Conservation (phyloP, 2,113 vertebrate species). For the Elephas maximus region DNA sequence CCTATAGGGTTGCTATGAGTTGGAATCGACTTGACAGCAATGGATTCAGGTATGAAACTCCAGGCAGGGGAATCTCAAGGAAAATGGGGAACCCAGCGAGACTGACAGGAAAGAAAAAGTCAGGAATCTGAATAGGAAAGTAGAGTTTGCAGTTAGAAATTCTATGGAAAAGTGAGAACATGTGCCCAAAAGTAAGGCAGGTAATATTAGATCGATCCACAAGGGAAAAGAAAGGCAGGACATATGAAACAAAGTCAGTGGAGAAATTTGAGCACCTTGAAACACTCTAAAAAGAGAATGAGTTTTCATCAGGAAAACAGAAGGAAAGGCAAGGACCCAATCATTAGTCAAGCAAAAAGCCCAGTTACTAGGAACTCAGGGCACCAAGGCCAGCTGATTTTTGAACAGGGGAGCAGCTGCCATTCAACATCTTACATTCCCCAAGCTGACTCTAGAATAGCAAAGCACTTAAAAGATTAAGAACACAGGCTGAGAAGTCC, state of each 20-base stretch:
- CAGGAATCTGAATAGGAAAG: neutral
- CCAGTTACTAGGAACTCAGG: neutral
- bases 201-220: neutral
- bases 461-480: conserved; percentile 54
- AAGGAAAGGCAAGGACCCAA: neutral
- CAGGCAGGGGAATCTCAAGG: neutral
- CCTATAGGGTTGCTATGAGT: neutral
- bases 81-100: neutral
- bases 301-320: neutral
- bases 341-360: neutral
- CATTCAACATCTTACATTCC: conserved; percentile 14
- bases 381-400: neutral
- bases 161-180: neutral
- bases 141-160: neutral
- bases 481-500: conserved; percentile 1
- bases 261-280: neutral
- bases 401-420: conserved; percentile 54
- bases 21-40: neutral
- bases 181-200: neutral
- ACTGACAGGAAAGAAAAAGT: neutral
- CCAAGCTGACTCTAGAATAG: conserved; percentile 63
- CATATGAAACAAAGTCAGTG: neutral
- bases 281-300: neutral
- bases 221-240: neutral
- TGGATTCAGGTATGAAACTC: neutral